Evolutionary conservation across 2,888 invertebrate genomes (phyloP).

Genomic region (Drosophila recens): DNA sequence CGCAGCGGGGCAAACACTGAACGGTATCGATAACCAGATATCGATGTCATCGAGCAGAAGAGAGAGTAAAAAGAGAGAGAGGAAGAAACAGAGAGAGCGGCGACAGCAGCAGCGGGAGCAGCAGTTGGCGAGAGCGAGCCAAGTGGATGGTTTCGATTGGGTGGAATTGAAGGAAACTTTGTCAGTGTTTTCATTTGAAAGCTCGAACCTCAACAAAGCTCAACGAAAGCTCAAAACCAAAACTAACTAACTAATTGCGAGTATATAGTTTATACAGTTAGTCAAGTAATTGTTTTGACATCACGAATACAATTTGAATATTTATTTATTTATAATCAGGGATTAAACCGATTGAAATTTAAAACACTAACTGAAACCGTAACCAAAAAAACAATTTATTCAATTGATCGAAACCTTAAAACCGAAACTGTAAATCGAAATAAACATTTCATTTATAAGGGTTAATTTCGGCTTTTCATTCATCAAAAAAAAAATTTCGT

Average conservation of each 20-base stretch:
- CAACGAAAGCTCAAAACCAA: constrained; percentile 69
- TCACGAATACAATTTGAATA: too few relatives aligned
- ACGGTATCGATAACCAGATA: constrained; percentile 4
- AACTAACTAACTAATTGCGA: constrained; percentile 59
- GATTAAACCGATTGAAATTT: too few relatives aligned
- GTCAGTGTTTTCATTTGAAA: constrained; percentile 74
- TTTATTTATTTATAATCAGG: too few relatives aligned
- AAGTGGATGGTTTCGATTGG: background rate
- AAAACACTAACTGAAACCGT: too few relatives aligned
- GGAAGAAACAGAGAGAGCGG: constrained; percentile 26
- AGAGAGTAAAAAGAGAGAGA: constrained; percentile 33
- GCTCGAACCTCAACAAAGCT: constrained; percentile 68
- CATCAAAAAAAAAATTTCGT: too few relatives aligned
- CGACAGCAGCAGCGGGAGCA: constrained; percentile 34
- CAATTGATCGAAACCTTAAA: too few relatives aligned
- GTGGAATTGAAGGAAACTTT: constrained; percentile 65
- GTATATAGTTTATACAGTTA: constrained; percentile 18
- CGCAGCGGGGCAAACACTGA: constrained; percentile 87
- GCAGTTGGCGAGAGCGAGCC: constrained; percentile 40
- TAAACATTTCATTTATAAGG: too few relatives aligned
- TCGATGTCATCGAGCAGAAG: constrained; percentile 15
- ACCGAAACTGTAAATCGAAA: too few relatives aligned
- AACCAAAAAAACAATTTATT: too few relatives aligned
- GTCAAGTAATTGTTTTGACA: constrained; percentile 2
- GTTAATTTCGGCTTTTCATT: too few relatives aligned